Conservation (phyloP, 2,113 vertebrate species). For the Corythaeola cristata region DNA sequence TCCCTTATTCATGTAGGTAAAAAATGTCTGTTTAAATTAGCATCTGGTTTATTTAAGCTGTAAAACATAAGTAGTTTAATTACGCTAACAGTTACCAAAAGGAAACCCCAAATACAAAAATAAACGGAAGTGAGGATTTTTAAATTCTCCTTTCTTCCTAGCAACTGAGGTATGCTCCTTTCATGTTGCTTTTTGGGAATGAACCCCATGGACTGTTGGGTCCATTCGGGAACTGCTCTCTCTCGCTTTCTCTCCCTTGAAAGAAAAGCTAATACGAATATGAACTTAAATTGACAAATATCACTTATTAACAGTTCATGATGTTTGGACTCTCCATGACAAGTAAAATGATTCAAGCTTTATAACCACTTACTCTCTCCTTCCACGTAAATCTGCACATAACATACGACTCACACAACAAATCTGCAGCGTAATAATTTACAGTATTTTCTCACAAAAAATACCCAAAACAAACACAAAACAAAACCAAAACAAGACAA, state of each 20-base stretch:
- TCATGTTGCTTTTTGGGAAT: neutral
- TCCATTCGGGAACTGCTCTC: neutral
- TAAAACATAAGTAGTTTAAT: neutral
- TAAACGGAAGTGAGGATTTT: neutral
- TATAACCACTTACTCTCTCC: neutral
- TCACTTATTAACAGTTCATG: neutral
- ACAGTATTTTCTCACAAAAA: neutral
- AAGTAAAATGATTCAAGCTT: neutral
- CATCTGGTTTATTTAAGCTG: neutral
- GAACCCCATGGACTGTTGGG: neutral
- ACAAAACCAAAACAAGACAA: neutral
- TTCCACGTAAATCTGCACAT: rapidly evolving
- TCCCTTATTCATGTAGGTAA: neutral
- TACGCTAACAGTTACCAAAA: conserved; percentile 2
- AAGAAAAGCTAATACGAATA: neutral
- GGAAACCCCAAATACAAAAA: conserved; percentile 6
- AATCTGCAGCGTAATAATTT: neutral
- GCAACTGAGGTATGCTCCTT: neutral
- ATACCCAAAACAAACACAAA: neutral
- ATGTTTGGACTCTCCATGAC: neutral
- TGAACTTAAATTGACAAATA: neutral
- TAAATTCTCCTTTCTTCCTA: neutral
- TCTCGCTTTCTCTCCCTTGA: neutral
- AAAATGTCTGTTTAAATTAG: neutral
- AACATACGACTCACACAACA: neutral